Percentiles rank a stretch among this genome's conserved stretches.
Evolutionary conservation across 2,888 invertebrate species (phyloP).

Genomic region (Gortyna flavago): DNA sequence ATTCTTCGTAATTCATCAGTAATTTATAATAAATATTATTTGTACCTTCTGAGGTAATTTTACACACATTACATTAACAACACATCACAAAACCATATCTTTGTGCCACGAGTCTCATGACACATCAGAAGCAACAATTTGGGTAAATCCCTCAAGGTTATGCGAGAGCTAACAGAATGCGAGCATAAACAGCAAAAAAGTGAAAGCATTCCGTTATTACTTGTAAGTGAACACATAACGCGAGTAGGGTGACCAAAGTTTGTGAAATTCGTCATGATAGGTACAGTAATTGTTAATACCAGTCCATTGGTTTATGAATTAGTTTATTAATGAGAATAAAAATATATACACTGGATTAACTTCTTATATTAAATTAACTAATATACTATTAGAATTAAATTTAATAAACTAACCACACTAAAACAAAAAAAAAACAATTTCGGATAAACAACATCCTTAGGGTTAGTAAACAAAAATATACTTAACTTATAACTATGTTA

Average conservation of each 20-base stretch:
- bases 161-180: slow-evolving; percentile 7
- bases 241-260: slow-evolving; percentile 25
- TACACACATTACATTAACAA: not conserved
- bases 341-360: no score
- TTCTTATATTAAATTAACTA: no score
- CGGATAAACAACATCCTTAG: no score
- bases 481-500: no score
- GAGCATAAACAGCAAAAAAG: slow-evolving; percentile 51
- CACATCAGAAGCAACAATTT: slow-evolving; percentile 35
- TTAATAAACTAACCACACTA: no score
- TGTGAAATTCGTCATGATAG: not conserved
- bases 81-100: not conserved
- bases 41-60: no score
- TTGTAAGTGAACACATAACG: slow-evolving; percentile 62
- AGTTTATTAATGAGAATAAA: not conserved
- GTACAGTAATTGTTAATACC: not conserved
- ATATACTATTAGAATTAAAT: no score
- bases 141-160: slow-evolving; percentile 27
- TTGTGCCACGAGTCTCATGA: slow-evolving; percentile 4
- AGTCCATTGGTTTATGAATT: not conserved
- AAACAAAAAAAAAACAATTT: no score
- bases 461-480: no score
- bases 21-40: no score
- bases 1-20: no score
- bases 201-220: slow-evolving; percentile 62